Base-by-base conservation (phyloP, 2,888 invertebrate genomes). In the Brachyptera risi region DNA sequence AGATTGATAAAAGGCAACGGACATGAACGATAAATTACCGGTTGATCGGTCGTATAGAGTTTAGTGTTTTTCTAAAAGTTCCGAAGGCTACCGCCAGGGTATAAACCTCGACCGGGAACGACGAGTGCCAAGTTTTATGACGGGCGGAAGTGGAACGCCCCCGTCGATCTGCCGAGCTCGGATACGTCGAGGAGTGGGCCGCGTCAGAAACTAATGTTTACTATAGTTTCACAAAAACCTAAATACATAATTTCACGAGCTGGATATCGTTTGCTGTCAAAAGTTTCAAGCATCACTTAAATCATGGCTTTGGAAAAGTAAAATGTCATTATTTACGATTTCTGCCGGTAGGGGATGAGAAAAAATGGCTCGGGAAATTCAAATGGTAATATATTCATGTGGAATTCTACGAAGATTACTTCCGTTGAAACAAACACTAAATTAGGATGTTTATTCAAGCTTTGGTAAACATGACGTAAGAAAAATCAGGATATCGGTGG, bases 1-100 rank as follows among this genome's bases (percentile, higher is more conserved):
- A 60, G 64, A 65, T 65, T 65, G 64, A 65, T 65, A 62, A 62
- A 62, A 62, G 62, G 58, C 59, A 56, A 37, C 60, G 60, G 64
- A 65, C 62, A 59, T 57, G 59, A 59, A 37, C 47, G 61, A 61
- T 59, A 63, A 59, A 59, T 61, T 59, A 40, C 15, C 17, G n/a
- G 56, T 38, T 57, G 61, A 56, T 61, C 58, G 60, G 44, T 60
- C 60, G 60, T 60, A n/a, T n/a, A 58, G 31, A 47, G 31, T 56
- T 56, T 54, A 60, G 60, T 60, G n/a, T n/a, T n/a, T 54, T 54
- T 54, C 58, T 58, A 51, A 61, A 61, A 61, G 61, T 61, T 61
- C 31, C 56, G 56, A 42, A 37, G 26, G 51, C 61, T 51, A 51
- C 58, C n/a, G n/a, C n/a, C n/a, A n/a, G n/a, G n/a, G n/a, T n/a